Conservation (phyloP, 1,140 invertebrate genomes). For the Penaeus indicus region DNA sequence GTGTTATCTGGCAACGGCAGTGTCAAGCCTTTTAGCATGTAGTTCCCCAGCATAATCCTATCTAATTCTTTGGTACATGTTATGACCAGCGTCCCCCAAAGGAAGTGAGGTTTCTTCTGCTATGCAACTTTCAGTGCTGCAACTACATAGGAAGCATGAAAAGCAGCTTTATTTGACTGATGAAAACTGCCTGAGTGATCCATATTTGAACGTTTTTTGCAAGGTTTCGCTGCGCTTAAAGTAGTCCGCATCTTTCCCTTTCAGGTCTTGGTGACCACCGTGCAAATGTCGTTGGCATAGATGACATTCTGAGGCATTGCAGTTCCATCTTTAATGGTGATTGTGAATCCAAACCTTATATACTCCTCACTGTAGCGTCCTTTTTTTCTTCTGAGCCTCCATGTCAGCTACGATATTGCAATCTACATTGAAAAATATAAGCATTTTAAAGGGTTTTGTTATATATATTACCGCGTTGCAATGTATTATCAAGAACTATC, state of each 20-base stretch:
- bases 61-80: constrained; percentile 18
- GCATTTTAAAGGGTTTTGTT: not conserved
- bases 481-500: not conserved
- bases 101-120: constrained; percentile 7
- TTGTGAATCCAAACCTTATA: not conserved
- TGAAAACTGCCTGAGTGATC: not conserved
- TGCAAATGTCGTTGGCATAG: not conserved
- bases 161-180: constrained; percentile 24
- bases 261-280: not conserved
- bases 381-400: not conserved
- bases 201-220: not conserved
- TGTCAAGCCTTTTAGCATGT: not conserved
- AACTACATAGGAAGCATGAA: constrained; percentile 25
- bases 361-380: not conserved
- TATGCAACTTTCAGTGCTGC: constrained; percentile 30
- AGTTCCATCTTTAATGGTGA: constrained; percentile 13
- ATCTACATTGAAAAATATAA: not conserved
- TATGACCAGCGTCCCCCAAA: not conserved
- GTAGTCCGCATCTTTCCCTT: constrained; percentile 4
- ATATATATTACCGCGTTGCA: not conserved
- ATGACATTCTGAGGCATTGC: not conserved
- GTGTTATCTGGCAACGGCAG: constrained; percentile 31
- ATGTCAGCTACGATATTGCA: not conserved
- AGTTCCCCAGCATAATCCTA: not conserved
- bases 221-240: not conserved